Conservation (phyloP, 2,888 invertebrate genomes). For the Antheraea yamamai region DNA sequence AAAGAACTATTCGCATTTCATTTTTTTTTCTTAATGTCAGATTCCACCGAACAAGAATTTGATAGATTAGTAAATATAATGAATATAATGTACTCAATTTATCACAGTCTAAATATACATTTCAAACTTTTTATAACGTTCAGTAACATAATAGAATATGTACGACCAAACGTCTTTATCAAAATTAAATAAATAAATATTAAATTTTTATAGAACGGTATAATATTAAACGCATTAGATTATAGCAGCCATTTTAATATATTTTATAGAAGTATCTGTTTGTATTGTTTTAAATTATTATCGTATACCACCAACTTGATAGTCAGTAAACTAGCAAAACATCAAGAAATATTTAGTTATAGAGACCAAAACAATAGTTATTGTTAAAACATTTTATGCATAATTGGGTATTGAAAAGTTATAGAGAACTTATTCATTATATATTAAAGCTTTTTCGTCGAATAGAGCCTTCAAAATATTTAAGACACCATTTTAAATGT, state of each 20-base stretch:
- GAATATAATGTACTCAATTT: too few relatives aligned
- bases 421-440: not conserved
- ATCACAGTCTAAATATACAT: too few relatives aligned
- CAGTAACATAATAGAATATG: too few relatives aligned
- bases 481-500: slow-evolving; percentile 25
- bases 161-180: too few relatives aligned
- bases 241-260: too few relatives aligned
- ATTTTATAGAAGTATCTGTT: too few relatives aligned
- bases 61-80: too few relatives aligned
- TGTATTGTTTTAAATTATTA: too few relatives aligned
- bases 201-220: not conserved
- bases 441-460: not conserved
- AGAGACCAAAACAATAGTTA: not conserved
- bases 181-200: not conserved
- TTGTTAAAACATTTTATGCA: not conserved
- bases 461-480: slow-evolving; percentile 13
- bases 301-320: too few relatives aligned
- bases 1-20: not conserved
- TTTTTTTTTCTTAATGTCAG: too few relatives aligned
- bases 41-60: too few relatives aligned
- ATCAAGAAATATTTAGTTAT: not conserved
- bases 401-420: not conserved
- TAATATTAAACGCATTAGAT: not conserved
- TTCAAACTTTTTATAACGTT: too few relatives aligned
- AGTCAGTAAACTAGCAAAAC: not conserved